These are phyloP conservation scores for Axinella damicornis DNA, from an alignment of 37 sponge, comb jelly and placozoan genomes.

Conservation along the genomic window DNA sequence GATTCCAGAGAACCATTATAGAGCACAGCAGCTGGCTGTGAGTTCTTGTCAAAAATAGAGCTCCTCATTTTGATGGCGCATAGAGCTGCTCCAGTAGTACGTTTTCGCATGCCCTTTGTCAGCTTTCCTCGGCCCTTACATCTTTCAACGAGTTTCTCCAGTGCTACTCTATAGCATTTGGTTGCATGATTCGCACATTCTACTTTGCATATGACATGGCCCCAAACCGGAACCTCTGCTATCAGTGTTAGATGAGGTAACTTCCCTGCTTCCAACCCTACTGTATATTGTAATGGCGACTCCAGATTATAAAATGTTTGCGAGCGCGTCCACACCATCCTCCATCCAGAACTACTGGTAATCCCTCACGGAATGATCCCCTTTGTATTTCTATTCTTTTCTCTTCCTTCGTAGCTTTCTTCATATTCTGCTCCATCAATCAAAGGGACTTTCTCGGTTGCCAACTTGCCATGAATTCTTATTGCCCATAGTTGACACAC, in stretches of 20 bases:
- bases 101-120: constrained; percentile 2
- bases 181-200: constrained; percentile 51
- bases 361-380: constrained; percentile 30
- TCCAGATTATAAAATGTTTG: constrained; percentile 62
- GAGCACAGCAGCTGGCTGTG: not conserved
- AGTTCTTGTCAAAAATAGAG: not conserved
- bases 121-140: constrained; percentile 26
- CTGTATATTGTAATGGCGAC: constrained; percentile 71
- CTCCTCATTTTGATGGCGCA: constrained; percentile 43
- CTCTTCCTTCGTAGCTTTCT: constrained; percentile 29
- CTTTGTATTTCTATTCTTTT: constrained; percentile 25
- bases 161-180: constrained; percentile 38
- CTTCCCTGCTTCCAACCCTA: constrained; percentile 40
- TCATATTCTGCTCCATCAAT: no score
- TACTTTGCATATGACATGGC: constrained; percentile 20
- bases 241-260: constrained; percentile 28
- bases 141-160: constrained; percentile 19
- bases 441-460: no score
- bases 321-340: constrained; percentile 64
- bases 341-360: constrained; percentile 62
- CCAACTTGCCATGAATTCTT: no score
- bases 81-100: constrained; percentile 23
- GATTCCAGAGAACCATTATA: constrained; percentile 36
- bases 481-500: no score
- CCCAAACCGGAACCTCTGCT: constrained; percentile 17